Evolutionary conservation across 2,113 vertebrate species (phyloP).

Genomic region (Hemibagrus wyckioides): DNA sequence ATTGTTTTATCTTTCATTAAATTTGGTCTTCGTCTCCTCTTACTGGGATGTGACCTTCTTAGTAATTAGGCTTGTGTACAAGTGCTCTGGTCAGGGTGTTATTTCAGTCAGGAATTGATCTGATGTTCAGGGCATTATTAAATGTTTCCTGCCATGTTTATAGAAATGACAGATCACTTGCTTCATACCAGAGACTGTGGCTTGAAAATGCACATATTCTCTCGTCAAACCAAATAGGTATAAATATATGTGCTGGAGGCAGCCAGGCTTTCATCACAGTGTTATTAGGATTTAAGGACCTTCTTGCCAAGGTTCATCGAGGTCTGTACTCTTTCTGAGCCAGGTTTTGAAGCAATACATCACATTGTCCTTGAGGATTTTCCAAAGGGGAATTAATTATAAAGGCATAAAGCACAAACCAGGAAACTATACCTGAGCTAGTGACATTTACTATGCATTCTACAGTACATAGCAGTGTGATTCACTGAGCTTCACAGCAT

Average conservation of each 20-base stretch:
- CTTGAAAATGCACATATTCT: background rate
- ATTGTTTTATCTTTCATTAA: slow-evolving; percentile 18
- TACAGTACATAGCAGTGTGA: slow-evolving; percentile 5
- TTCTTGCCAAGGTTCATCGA: slow-evolving; percentile 30
- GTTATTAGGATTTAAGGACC: slow-evolving; percentile 40
- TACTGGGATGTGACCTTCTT: slow-evolving; percentile 26
- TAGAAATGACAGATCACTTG: slow-evolving; percentile 36
- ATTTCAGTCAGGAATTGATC: slow-evolving; percentile 32
- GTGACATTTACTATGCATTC: slow-evolving; percentile 41
- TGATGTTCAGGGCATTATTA: background rate
- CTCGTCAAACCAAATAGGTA: slow-evolving; percentile 3
- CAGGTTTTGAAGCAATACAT: slow-evolving; percentile 16
- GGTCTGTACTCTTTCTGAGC: slow-evolving; percentile 29
- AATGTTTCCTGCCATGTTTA: slow-evolving; percentile 20
- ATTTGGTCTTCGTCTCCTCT: background rate
- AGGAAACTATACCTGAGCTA: slow-evolving; percentile 23
- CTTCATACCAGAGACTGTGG: slow-evolving; percentile 2
- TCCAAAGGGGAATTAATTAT: slow-evolving; percentile 41
- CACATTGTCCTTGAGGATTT: slow-evolving; percentile 44
- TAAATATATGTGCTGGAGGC: background rate
- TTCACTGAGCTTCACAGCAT: slow-evolving; percentile 42
- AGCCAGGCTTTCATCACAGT: slow-evolving; percentile 38
- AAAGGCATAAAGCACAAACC: slow-evolving; percentile 19
- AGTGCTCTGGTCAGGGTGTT: background rate
- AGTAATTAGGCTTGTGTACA: slow-evolving; percentile 9